Percentiles rank a stretch among this genome's conserved stretches.
Conservation (phyloP, 2,888 invertebrate species). For the Maniola hyperantus region DNA sequence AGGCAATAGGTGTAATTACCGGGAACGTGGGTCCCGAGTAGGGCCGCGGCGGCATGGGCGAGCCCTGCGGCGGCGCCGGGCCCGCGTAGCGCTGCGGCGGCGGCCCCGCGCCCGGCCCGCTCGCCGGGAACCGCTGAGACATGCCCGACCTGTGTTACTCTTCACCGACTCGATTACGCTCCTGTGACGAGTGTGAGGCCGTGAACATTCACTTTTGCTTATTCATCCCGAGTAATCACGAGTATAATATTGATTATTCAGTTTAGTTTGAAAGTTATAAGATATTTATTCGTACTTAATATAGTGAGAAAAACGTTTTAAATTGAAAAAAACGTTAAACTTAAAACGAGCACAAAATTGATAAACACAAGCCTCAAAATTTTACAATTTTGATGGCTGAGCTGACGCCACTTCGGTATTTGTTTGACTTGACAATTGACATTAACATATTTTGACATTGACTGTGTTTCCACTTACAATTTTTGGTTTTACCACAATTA, state of each 20-base stretch:
- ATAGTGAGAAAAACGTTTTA: too few relatives aligned
- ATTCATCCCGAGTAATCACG: neutral
- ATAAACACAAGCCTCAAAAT: too few relatives aligned
- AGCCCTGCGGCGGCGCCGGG: conserved; percentile 83
- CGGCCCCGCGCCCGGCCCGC: conserved; percentile 57
- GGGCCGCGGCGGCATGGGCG: conserved; percentile 86
- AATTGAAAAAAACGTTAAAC: too few relatives aligned
- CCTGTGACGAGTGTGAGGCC: too few relatives aligned
- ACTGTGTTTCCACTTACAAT: too few relatives aligned
- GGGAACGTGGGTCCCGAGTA: conserved; percentile 90
- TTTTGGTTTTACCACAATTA: too few relatives aligned
- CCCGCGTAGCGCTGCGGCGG: conserved; percentile 68
- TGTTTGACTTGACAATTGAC: too few relatives aligned
- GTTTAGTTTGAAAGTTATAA: neutral
- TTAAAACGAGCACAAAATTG: too few relatives aligned
- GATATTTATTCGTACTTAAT: too few relatives aligned
- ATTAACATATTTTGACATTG: too few relatives aligned
- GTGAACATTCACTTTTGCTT: neutral
- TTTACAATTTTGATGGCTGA: too few relatives aligned
- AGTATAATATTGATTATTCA: neutral
- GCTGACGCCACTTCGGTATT: too few relatives aligned
- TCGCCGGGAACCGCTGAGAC: conserved; percentile 69
- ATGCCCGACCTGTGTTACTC: conserved; percentile 43
- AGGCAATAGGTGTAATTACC: conserved; percentile 68
- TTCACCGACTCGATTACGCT: conserved; percentile 39